Conservation (phyloP, 2,113 vertebrate species). For the Larimichthys crocea region DNA sequence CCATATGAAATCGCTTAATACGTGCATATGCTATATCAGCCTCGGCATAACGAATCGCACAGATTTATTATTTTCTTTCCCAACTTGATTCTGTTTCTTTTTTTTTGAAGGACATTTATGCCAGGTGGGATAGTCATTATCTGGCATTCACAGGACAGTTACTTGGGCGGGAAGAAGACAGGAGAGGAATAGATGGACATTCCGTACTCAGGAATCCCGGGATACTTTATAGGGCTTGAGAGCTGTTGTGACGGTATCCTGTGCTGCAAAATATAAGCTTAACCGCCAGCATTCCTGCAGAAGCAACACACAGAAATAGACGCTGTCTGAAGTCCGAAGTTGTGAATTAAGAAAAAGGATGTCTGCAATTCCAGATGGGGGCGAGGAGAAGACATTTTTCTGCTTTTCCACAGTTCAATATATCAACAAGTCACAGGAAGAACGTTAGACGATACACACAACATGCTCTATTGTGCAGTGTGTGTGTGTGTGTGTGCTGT, state of each 20-base stretch:
- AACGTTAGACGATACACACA: not conserved
- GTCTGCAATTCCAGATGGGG: conserved; percentile 33
- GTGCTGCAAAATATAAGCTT: conserved; percentile 42
- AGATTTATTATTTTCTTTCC: conserved; percentile 46
- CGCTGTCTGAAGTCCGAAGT: not conserved
- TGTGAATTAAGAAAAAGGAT: conserved; percentile 13
- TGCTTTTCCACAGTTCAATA: conserved; percentile 5
- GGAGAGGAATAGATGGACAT: conserved; percentile 57
- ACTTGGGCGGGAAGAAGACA: conserved; percentile 22
- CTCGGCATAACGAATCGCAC: conserved; percentile 23
- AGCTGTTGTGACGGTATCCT: conserved; percentile 40
- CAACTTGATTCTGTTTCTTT: conserved; percentile 45
- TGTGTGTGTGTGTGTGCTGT: conserved; percentile 8
- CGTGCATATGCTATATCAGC: conserved; percentile 2
- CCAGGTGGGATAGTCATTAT: conserved; percentile 77
- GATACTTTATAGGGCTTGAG: conserved; percentile 64
- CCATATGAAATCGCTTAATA: conserved; percentile 18
- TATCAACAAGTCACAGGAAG: conserved; percentile 21
- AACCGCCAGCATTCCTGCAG: conserved; percentile 21
- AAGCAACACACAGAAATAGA: conserved; percentile 3
- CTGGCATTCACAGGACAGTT: conserved; percentile 22
- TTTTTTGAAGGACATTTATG: not conserved
- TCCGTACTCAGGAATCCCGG: conserved; percentile 42
- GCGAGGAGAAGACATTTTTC: not conserved
- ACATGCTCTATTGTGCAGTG: not conserved